Percentiles rank a stretch among this genome's conserved stretches.
phyloP scores from a whole-genome alignment of 2,888 invertebrate species.

The Hoplodrina blanda region DNA sequence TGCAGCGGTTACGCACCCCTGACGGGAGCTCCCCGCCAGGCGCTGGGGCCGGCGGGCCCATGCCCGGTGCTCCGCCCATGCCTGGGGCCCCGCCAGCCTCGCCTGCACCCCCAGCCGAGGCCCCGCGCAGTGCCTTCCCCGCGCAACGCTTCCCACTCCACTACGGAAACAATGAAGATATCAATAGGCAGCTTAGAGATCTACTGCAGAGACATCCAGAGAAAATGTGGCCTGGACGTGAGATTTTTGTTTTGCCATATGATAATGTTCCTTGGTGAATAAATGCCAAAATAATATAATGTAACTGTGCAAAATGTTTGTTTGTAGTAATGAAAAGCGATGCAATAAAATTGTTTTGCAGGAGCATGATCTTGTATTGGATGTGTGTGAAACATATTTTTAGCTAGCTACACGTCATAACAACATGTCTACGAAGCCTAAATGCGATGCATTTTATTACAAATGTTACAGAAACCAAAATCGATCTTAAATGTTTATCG shows the following conservation, averaged over 20 bases:
- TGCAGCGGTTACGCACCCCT: conserved; percentile 85
- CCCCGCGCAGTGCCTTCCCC: conserved; percentile 83
- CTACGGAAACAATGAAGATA: conserved; percentile 86
- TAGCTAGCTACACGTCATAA: too few species aligned
- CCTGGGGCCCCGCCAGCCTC: conserved; percentile 63
- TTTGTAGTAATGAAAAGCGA: too few species aligned
- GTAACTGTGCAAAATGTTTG: too few species aligned
- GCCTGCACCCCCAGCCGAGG: conserved; percentile 74
- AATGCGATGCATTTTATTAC: too few species aligned
- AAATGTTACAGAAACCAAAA: too few species aligned
- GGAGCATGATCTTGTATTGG: neutral
- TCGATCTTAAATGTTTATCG: too few species aligned
- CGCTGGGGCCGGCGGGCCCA: conserved; percentile 64
- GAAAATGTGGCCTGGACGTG: conserved; percentile 91
- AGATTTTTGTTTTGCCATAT: conserved; percentile 53
- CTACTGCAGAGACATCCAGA: conserved; percentile 94
- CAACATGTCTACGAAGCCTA: too few species aligned
- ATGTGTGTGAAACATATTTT: too few species aligned
- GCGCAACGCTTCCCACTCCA: conserved; percentile 87
- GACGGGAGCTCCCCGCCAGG: conserved; percentile 73
- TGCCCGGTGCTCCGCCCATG: conserved; percentile 63
- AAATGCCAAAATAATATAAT: too few species aligned
- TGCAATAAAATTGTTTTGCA: neutral
- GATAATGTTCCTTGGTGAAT: too few species aligned
- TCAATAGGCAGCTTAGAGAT: conserved; percentile 95